Evolutionary conservation across 2,113 vertebrate genomes (phyloP).

Genomic region (Eptatretus burgeri): DNA sequence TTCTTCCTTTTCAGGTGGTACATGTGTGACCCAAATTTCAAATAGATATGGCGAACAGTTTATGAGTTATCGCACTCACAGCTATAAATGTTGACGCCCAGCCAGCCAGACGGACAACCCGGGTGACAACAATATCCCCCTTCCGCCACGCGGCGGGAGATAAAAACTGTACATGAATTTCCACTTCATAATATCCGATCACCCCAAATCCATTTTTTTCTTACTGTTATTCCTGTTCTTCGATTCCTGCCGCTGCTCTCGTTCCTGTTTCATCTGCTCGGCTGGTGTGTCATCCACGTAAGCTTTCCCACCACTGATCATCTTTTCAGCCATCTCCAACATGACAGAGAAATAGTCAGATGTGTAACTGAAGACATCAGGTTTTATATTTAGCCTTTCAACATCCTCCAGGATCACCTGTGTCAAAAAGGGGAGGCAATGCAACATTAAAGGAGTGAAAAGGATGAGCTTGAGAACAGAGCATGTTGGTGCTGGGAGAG

Average conservation of each 20-base stretch:
- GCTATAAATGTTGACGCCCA: no score
- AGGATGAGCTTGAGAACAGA: background rate
- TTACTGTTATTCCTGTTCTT: conserved; percentile 53
- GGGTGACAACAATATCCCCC: no score
- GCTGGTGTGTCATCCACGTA: conserved; percentile 74
- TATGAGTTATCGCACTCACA: no score
- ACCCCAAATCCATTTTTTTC: conserved; percentile 8
- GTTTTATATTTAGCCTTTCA: conserved; percentile 68
- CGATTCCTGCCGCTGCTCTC: conserved; percentile 60
- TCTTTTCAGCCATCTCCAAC: conserved; percentile 42
- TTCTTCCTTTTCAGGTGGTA: no score
- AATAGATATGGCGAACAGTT: no score
- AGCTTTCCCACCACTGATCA: conserved; percentile 54
- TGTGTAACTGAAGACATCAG: conserved; percentile 88
- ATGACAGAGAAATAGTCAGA: conserved; percentile 74
- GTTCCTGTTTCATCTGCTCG: conserved; percentile 71
- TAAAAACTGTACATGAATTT: no score
- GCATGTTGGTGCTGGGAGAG: background rate
- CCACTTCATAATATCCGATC: no score
- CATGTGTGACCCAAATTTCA: no score
- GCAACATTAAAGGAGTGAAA: background rate
- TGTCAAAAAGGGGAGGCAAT: conserved; percentile 6
- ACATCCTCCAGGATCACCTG: conserved; percentile 94
- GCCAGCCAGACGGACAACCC: no score
- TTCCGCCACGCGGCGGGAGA: no score